Evolutionary conservation across 2,888 invertebrate species (phyloP).

Genomic region (Caenorhabditis afra): DNA sequence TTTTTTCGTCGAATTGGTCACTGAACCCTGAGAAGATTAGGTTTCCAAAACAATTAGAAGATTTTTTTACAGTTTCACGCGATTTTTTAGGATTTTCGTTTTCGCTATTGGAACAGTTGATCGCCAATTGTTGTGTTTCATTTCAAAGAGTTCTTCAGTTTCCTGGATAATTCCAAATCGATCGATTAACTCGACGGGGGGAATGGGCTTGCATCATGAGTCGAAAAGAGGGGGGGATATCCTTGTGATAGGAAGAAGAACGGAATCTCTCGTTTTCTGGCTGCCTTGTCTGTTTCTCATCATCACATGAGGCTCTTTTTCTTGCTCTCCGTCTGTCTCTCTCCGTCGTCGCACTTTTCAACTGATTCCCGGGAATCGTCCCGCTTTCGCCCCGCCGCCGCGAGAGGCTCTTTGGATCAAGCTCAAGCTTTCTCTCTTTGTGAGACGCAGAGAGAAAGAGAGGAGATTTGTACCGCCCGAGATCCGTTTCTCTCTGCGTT

Average conservation of each 20-base stretch:
- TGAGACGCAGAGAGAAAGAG: constrained; percentile 5
- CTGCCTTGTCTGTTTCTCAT: not conserved
- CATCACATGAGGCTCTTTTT: constrained; percentile 37
- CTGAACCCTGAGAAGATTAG: too few relatives aligned
- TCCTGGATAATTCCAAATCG: not conserved
- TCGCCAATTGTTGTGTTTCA: too few relatives aligned
- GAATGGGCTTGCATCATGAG: too few relatives aligned
- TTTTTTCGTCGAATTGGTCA: too few relatives aligned
- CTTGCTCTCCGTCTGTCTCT: constrained; percentile 17
- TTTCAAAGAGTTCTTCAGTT: too few relatives aligned
- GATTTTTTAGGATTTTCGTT: too few relatives aligned
- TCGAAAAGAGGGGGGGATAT: too few relatives aligned
- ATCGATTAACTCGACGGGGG: too few relatives aligned
- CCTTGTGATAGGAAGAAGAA: not conserved
- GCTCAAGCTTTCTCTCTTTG: not conserved
- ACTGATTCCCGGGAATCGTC: constrained; percentile 40
- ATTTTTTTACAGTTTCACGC: too few relatives aligned
- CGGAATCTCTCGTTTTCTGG: not conserved
- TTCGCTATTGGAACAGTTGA: too few relatives aligned
- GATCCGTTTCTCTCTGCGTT: constrained; percentile 45
- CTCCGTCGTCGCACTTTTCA: constrained; percentile 18
- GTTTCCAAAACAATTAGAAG: too few relatives aligned
- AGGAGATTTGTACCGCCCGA: constrained; percentile 42
- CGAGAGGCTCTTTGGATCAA: not conserved
- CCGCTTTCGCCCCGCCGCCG: constrained; percentile 11